A percentile compares a stretch with the other conserved stretches of the same genome.
These are phyloP conservation scores for Echinarachnius parma DNA, from an alignment of 53 echinoderm and acorn worm species.

Conservation along the genomic window DNA sequence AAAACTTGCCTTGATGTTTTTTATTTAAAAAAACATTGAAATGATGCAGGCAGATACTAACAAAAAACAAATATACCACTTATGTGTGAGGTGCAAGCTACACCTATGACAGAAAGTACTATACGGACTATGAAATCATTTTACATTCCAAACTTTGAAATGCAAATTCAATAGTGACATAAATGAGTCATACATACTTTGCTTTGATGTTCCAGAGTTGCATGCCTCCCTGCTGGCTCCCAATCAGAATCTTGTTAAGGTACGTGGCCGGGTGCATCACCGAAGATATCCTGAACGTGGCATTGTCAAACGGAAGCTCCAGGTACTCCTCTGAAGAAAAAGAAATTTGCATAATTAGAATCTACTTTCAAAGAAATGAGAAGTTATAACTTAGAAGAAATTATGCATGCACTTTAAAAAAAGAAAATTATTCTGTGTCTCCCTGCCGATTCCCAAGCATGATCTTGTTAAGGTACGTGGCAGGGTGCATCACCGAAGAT, in stretches of 20 bases:
- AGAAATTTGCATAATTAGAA: no score
- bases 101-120: no score
- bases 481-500: conserved; percentile 88
- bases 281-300: conserved; percentile 66
- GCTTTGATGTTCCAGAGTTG: conserved; percentile 97
- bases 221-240: conserved; percentile 88
- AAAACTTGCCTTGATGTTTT: no score
- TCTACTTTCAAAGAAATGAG: no score
- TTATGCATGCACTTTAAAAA: no score
- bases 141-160: neutral
- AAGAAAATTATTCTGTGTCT: no score
- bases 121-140: neutral
- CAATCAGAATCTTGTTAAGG: conserved; percentile 92
- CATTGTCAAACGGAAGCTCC: conserved; percentile 73
- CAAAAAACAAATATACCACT: no score
- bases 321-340: conserved; percentile 74
- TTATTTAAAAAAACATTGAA: no score
- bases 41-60: no score
- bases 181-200: conserved; percentile 92
- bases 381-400: no score
- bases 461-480: conserved; percentile 97
- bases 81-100: no score
- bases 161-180: neutral
- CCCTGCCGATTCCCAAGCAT: conserved; percentile 90
- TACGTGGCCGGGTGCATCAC: conserved; percentile 95